A percentile compares a stretch with the other conserved stretches of the same genome.
Evolutionary conservation across 2,888 invertebrate species (phyloP).

Genomic region (Torymus texanus): DNA sequence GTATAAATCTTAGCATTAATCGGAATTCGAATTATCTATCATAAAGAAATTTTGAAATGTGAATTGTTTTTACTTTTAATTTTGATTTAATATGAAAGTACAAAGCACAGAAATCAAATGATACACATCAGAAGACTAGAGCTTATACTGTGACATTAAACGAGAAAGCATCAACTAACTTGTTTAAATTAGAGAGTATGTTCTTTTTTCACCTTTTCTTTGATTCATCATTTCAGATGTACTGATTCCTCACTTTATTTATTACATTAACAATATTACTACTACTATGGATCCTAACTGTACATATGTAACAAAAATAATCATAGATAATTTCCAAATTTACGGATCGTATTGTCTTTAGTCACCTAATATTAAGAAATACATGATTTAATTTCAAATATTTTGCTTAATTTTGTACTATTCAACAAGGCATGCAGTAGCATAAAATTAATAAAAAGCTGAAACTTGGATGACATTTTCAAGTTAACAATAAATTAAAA

Average conservation of each 20-base stretch:
- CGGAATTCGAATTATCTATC: background rate
- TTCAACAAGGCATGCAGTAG: slow-evolving; percentile 36
- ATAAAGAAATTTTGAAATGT: slow-evolving; percentile 2
- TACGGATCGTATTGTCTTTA: slow-evolving; percentile 25
- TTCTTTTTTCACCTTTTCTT: slow-evolving; percentile 13
- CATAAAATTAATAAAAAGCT: slow-evolving; percentile 39
- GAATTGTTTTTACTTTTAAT: background rate
- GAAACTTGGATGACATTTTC: slow-evolving; percentile 41
- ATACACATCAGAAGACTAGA: slow-evolving; percentile 47
- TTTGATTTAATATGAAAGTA: slow-evolving; percentile 41
- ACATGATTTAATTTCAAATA: slow-evolving; percentile 19
- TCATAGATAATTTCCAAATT: slow-evolving; percentile 36
- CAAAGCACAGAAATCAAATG: slow-evolving; percentile 51
- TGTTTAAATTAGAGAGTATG: slow-evolving; percentile 14
- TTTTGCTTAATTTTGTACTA: slow-evolving; percentile 57
- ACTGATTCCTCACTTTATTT: slow-evolving; percentile 38
- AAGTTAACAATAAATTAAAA: slow-evolving; percentile 47
- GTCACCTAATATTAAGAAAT: slow-evolving; percentile 7
- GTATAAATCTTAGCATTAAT: background rate
- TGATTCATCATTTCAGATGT: slow-evolving; percentile 18
- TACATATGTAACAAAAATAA: slow-evolving; percentile 55
- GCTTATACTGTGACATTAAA: slow-evolving; percentile 14
- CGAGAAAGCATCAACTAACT: slow-evolving; percentile 16
- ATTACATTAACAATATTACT: slow-evolving; percentile 33
- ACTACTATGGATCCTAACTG: slow-evolving; percentile 36